Percentiles rank a stretch among this genome's conserved stretches.
Evolutionary conservation across 2,888 invertebrate genomes (phyloP).

Genomic region (Eristalis intricaria): DNA sequence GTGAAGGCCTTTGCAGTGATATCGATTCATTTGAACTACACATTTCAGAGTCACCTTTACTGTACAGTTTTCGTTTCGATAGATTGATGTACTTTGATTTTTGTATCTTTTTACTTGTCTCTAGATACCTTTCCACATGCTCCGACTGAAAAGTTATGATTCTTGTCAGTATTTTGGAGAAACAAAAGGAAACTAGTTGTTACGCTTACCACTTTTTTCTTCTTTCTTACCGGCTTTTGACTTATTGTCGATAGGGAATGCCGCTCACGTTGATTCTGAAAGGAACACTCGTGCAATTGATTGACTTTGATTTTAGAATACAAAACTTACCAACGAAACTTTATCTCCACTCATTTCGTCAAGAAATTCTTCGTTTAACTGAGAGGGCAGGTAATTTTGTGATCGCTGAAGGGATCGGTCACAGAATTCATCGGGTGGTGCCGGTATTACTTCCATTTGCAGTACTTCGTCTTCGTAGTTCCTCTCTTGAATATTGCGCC

Average conservation of each 20-base stretch:
- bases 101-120: conserved; percentile 7
- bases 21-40: not conserved
- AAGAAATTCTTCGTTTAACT: not conserved
- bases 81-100: conserved; percentile 19
- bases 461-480: conserved; percentile 24
- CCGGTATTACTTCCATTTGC: conserved; percentile 27
- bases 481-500: conserved; percentile 19
- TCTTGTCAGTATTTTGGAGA: not conserved
- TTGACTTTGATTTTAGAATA: not conserved
- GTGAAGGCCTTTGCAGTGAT: not conserved
- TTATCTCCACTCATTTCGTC: conserved; percentile 28
- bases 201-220: conserved; percentile 8
- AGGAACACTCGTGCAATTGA: not conserved
- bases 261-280: not conserved
- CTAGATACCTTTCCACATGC: conserved; percentile 35
- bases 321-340: conserved; percentile 27
- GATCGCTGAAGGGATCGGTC: not conserved
- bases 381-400: too few relatives aligned
- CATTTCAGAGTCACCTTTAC: conserved; percentile 44
- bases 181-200: not conserved
- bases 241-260: not conserved
- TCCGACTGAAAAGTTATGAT: conserved; percentile 7
- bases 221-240: not conserved
- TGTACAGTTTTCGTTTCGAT: conserved; percentile 54
- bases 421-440: conserved; percentile 42